phyloP scores from a whole-genome alignment of 2,888 invertebrate genomes.

The Metallyticus violacea region DNA sequence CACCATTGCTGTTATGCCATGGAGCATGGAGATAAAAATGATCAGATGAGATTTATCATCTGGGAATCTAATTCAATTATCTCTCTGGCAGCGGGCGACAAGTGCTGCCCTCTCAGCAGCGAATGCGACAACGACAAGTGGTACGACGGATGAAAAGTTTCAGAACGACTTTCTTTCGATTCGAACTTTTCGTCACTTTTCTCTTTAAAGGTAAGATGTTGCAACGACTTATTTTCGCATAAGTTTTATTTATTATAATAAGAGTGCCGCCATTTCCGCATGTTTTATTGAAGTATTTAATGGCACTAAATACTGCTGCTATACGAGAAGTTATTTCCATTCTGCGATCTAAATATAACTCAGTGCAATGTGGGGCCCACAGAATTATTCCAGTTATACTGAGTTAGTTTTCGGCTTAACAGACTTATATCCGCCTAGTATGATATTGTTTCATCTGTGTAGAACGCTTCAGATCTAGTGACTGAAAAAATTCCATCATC shows the following conservation, averaged over 20 bases:
- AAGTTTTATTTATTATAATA: not conserved
- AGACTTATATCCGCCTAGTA: not conserved
- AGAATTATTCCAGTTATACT: slow-evolving; percentile 4
- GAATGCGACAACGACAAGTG: slow-evolving; percentile 24
- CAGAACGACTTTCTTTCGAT: slow-evolving; percentile 33
- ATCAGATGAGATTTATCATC: not conserved
- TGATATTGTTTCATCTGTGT: not conserved
- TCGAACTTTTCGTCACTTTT: slow-evolving; percentile 8
- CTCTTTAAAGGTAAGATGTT: not conserved
- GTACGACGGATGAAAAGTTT: slow-evolving; percentile 31
- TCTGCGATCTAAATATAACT: slow-evolving; percentile 15
- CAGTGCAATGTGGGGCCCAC: slow-evolving; percentile 2
- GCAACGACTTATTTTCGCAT: not conserved
- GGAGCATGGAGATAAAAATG: not conserved
- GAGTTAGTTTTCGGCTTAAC: not conserved
- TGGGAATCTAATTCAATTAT: not conserved
- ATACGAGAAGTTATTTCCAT: slow-evolving; percentile 16
- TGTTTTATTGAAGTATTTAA: not conserved
- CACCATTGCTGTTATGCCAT: not conserved
- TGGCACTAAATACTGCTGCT: not conserved
- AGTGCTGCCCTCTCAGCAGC: slow-evolving; percentile 18
- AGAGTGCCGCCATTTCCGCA: not conserved
- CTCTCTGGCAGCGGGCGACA: not conserved
- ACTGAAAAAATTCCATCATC: not conserved
- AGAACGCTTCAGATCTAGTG: not conserved